Percentiles rank a stretch among this genome's conserved stretches.
Conservation (phyloP, 2,888 invertebrate species). For the Clusia tigrina region DNA sequence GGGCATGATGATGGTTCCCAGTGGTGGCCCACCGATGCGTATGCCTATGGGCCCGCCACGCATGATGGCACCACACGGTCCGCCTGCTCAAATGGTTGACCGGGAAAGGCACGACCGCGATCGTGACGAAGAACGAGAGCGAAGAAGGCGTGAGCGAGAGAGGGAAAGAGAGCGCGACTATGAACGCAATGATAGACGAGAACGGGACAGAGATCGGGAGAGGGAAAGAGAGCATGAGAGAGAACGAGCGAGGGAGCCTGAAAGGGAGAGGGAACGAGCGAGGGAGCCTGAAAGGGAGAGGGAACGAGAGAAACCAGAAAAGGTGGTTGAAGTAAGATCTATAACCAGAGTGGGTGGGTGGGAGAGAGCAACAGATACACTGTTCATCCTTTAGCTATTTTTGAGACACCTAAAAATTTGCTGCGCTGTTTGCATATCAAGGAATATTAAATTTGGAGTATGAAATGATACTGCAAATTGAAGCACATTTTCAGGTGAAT, state of each 20-base stretch:
- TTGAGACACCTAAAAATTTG: too few relatives aligned
- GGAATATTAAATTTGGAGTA: too few relatives aligned
- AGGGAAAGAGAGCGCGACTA: slow-evolving; percentile 62
- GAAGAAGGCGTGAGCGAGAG: slow-evolving; percentile 66
- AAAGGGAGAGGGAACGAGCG: slow-evolving; percentile 47
- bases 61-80: slow-evolving; percentile 29
- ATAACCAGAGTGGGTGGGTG: too few relatives aligned
- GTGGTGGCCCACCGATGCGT: slow-evolving; percentile 44
- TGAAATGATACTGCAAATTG: too few relatives aligned
- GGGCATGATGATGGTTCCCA: slow-evolving; percentile 48
- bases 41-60: slow-evolving; percentile 56
- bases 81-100: slow-evolving; percentile 28
- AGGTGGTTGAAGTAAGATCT: slow-evolving; percentile 33
- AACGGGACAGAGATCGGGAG: slow-evolving; percentile 34
- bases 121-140: slow-evolving; percentile 56
- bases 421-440: too few relatives aligned
- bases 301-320: slow-evolving; percentile 24
- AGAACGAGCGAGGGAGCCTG: slow-evolving; percentile 47
- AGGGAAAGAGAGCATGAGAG: slow-evolving; percentile 58
- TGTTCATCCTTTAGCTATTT: too few relatives aligned
- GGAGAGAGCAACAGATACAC: too few relatives aligned
- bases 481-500: too few relatives aligned
- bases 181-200: slow-evolving; percentile 49
- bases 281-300: slow-evolving; percentile 68
- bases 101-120: slow-evolving; percentile 62